phyloP scores from a whole-genome alignment of 2,113 vertebrate genomes.

The Empidonax traillii region DNA sequence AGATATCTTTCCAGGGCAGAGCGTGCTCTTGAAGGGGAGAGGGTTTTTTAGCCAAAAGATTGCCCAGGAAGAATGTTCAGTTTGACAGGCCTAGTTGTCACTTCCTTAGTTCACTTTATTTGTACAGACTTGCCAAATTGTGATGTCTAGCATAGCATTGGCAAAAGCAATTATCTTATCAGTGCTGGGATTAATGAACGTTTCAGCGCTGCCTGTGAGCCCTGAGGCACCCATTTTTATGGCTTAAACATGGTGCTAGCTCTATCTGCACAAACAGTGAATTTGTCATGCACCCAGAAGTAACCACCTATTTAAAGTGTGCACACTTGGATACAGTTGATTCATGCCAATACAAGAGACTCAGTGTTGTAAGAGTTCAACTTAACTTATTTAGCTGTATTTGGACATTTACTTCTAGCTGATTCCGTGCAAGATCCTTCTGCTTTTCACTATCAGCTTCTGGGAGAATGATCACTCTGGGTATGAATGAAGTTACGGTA shows the following conservation, averaged over 20 bases:
- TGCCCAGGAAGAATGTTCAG: conserved; percentile 32
- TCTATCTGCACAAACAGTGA: conserved; percentile 21
- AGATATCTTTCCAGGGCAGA: background rate
- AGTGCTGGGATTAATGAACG: conserved; percentile 41
- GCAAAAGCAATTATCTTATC: conserved; percentile 57
- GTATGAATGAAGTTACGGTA: conserved; percentile 58
- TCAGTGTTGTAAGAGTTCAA: background rate
- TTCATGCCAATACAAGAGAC: conserved; percentile 29
- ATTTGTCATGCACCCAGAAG: conserved; percentile 4
- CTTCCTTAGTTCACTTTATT: conserved; percentile 54
- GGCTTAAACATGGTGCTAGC: conserved; percentile 60
- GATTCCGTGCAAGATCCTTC: conserved; percentile 1
- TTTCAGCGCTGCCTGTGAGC: conserved; percentile 54
- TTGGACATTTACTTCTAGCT: conserved; percentile 44
- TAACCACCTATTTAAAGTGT: background rate
- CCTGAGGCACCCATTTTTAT: conserved; percentile 32
- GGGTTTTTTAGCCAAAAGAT: conserved; percentile 36
- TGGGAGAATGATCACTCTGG: conserved; percentile 43
- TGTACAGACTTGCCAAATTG: conserved; percentile 67
- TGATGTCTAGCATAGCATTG: conserved; percentile 38
- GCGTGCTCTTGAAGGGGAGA: background rate
- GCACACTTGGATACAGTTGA: background rate
- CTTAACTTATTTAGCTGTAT: conserved; percentile 68
- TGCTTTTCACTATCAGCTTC: conserved; percentile 23
- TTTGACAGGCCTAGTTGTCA: conserved; percentile 36